Conservation (phyloP, 2,797 vertebrate genomes). For the Arrhamphus sclerolepis region DNA sequence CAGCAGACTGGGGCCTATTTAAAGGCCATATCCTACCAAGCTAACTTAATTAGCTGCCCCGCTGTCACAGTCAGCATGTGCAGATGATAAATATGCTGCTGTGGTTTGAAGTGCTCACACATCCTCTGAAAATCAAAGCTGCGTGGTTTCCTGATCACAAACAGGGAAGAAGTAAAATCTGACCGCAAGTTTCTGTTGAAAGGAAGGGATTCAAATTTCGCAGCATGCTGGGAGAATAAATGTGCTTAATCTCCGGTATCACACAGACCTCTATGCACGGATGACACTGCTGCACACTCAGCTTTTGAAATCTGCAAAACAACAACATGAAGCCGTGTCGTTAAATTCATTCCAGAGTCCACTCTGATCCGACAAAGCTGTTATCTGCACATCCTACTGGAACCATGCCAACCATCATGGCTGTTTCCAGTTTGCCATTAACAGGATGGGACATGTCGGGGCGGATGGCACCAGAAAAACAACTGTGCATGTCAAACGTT, state of each 20-base stretch:
- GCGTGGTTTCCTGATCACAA: constrained; percentile 1
- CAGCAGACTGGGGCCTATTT: constrained; percentile 16
- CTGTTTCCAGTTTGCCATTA: too few relatives aligned
- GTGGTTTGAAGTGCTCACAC: constrained; percentile 1
- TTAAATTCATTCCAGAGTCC: too few relatives aligned
- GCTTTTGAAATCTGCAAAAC: too few relatives aligned
- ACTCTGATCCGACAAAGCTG: too few relatives aligned
- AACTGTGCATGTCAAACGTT: too few relatives aligned
- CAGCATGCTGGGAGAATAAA: background rate
- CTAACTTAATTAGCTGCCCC: constrained; percentile 23
- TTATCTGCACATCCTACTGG: too few relatives aligned
- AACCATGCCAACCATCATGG: too few relatives aligned
- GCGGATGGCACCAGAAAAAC: too few relatives aligned
- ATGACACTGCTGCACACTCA: too few relatives aligned
- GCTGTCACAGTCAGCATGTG: constrained; percentile 9
- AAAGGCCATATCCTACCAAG: background rate
- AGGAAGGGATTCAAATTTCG: background rate
- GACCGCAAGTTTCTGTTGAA: background rate
- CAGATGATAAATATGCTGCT: constrained; percentile 13
- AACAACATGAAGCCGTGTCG: too few relatives aligned
- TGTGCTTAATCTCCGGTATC: background rate
- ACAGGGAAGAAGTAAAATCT: constrained; percentile 5
- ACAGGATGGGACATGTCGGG: too few relatives aligned
- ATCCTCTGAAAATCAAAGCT: constrained; percentile 4
- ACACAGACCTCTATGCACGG: too few relatives aligned